Evolutionary conservation across 2,888 invertebrate genomes (phyloP), one percentile per base, ranked within the genome.

Genomic region (Mythimna impura): DNA sequence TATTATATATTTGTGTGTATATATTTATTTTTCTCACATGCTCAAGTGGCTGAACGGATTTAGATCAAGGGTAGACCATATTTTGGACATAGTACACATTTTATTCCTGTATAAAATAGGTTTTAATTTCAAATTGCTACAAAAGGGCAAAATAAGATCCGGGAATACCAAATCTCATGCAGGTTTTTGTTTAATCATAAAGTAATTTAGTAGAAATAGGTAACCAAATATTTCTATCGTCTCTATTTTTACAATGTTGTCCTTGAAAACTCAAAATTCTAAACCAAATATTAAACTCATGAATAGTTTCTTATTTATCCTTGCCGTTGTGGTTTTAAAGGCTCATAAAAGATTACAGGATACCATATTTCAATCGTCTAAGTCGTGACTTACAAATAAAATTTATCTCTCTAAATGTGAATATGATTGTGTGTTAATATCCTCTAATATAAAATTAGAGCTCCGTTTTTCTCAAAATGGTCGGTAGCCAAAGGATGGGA

Each of bases 401-500:
- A 55, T 30, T 10, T 66, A 54, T 50, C 43, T 57, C 17, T 83
- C n/a, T 20, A 58, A 80, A 83, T 83, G 75, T 70, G 80, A 74
- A 71, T 70, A 80, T 80, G 67, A 83, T 81, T 81, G 75, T 58
- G 36, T 61, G 70, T 73, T 67, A 55, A 55, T 64, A 73, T 72
- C 77, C 34, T 60, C 47, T 62, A 52, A 66, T 69, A 67, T 72
- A 30, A 55, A 68, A 77, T 75, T 79, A 84, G 69, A 50, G 36
- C 34, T 66, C 54, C 14, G 36, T 63, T 72, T 84, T 60, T 34
- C 47, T 58, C 50, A 73, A 86, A 73, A 74, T 55, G 67, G 66
- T 40, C 73, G 65, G 76, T 84, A 87, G 84, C 85, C 76, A 77
- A 77, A 77, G 66, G 72, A 84, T 84, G 77, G 78, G 65, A 76